Base-by-base conservation (phyloP, 2,888 invertebrate species). In the Leptinotarsa haldemani region DNA sequence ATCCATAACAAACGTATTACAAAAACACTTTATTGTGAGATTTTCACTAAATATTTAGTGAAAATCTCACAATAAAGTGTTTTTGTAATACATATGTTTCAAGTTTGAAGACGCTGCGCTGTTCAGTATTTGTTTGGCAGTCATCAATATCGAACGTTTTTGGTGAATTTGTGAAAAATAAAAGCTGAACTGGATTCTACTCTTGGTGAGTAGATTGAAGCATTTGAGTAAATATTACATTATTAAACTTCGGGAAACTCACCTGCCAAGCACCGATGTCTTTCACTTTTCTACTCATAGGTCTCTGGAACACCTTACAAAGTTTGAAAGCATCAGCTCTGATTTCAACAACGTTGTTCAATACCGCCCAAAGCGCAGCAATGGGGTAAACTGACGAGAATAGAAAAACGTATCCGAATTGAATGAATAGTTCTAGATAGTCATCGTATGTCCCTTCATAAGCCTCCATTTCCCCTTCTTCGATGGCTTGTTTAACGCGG, bases 251-350 rank as follows among this genome's bases (percentile, higher is more conserved):
- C 3, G n/a, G 4, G 18, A 52, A 52, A 66, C 87, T 87, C 80
- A 93, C 92, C 90, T 93, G 93, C 94, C 94, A 94, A 40, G 93
- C 94, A n/a, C 94, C 93, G 77, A 92, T 93, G 82, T 92, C 91
- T 82, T 92, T 92, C 18, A 93, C 91, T 70, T 91, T 89, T 74
- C 91, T 89, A 1, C 91, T 89, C 84, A 92, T 91, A 0, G 94
- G 94, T 52, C 94, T 88, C 83, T 92, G 92, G 82, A 90, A 92
- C 65, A 93, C 90, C 80, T 91, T 89, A 83, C 93, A 94, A 74
- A 94, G 87, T 87, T 94, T 94, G 85, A 93, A 94, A 70, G 93
- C 92, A 85, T 94, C 94, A 1, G 92, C 91, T 77, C 93, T 89
- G 67, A 94, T 92, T 86, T 94, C 94, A 50, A 93, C 88, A n/a